Base-by-base conservation (phyloP, 2,888 invertebrate species). In the Oxytorus armatus region DNA sequence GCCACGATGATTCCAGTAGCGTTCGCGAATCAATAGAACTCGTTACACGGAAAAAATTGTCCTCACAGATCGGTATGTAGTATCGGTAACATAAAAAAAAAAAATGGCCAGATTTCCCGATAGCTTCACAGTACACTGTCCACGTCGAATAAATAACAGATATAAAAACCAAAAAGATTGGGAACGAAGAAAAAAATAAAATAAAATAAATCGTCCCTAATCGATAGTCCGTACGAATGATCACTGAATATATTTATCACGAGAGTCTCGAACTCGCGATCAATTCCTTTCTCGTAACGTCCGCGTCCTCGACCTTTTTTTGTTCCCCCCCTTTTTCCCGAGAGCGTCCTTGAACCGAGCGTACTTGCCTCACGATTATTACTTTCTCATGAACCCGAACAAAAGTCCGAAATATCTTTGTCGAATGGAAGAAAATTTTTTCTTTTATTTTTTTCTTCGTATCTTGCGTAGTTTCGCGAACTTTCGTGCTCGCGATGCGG, bases 41-140 rank as follows among this genome's bases (percentile, higher is more conserved):
- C 49, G 33, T 21, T 29, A 53, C 10, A 33, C 18, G 25, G n/a
- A n/a, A 47, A 33, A 69, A 16, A 23, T 21, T 53, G 18, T 36
- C 23, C 55, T 36, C 55, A 47, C 66, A 44, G 36, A 57, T 39
- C 33, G 49, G n/a, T 23, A n/a, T n/a, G n/a, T n/a, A n/a, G 18
- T 36, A 61, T 29, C 61, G 57, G 73, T 36, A 44, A 70, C 33
- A 25, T 18, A 21, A 7, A 49, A 29, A 29, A 21, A 66, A 53
- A 29, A 25, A 36, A 29, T 66, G 7, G 10, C 51, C 44, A 23
- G 72, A 25, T 73, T 68, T 10, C 29, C 68, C 21, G 49, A 57
- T 75, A 57, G 57, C 75, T 79, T 79, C 79, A 79, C 79, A 79
- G 75, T 65, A 44, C 79, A 79, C 79, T 79, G 79, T 79, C 75